Evolutionary conservation across 2,888 invertebrate genomes (phyloP).

Genomic region (Prosapia bicincta): DNA sequence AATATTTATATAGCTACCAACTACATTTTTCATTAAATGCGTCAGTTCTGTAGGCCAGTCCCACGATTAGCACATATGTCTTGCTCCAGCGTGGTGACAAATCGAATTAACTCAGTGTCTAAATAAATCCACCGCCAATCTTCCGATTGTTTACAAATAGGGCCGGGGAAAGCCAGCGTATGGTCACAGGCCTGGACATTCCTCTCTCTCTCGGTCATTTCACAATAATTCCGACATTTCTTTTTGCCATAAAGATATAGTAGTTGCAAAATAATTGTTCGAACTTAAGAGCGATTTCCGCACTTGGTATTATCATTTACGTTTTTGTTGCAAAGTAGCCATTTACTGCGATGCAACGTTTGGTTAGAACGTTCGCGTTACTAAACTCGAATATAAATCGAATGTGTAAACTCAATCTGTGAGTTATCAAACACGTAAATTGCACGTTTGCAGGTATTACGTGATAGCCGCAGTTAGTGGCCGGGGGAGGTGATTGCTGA

Average conservation of each 20-base stretch:
- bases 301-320: no score
- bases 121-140: no score
- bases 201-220: neutral
- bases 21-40: no score
- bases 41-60: no score
- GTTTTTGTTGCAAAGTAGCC: neutral
- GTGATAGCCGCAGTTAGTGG: no score
- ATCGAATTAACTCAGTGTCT: no score
- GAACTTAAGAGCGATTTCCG: neutral
- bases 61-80: no score
- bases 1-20: no score
- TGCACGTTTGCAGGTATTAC: no score
- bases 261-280: neutral
- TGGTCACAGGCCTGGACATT: neutral
- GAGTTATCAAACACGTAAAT: neutral
- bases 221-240: neutral
- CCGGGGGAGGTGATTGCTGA: no score
- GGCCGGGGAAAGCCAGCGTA: neutral
- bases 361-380: no score
- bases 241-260: neutral
- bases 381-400: neutral
- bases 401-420: neutral
- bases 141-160: neutral
- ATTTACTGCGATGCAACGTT: neutral
- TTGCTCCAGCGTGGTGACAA: no score